Conservation (phyloP, 2,797 vertebrate species). For the Megaceryle alcyon region DNA sequence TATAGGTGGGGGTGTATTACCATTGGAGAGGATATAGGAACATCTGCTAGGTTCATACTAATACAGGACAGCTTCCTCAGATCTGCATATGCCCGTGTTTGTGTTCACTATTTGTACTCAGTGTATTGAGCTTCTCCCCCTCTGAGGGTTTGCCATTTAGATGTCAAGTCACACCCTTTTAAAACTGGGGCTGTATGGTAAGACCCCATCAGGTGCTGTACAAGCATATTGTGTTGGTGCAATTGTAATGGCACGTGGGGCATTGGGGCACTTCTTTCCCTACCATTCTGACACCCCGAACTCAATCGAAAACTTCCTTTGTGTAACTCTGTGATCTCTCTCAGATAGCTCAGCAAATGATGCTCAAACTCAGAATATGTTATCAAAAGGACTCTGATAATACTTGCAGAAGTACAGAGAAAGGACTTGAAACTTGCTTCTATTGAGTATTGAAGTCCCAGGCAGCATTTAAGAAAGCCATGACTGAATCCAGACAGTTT, state of each 20-base stretch:
- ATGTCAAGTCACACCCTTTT: background rate
- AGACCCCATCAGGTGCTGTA: rapidly evolving
- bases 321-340: background rate
- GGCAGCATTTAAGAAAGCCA: background rate
- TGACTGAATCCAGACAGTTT: background rate
- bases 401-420: background rate
- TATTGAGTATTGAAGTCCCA: background rate
- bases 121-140: background rate
- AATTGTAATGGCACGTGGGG: rapidly evolving
- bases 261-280: background rate
- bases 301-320: background rate
- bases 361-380: background rate
- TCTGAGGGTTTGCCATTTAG: background rate
- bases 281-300: background rate
- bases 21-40: background rate
- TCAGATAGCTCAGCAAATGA: background rate
- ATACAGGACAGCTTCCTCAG: background rate
- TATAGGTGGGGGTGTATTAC: background rate
- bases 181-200: background rate
- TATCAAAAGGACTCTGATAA: background rate
- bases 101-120: background rate
- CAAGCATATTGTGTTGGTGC: rapidly evolving
- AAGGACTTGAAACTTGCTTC: background rate
- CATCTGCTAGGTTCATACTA: background rate
- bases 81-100: rapidly evolving